These are phyloP conservation scores for Melinaea marsaeus DNA, from an alignment of 2,888 invertebrate species.

Conservation along the genomic window DNA sequence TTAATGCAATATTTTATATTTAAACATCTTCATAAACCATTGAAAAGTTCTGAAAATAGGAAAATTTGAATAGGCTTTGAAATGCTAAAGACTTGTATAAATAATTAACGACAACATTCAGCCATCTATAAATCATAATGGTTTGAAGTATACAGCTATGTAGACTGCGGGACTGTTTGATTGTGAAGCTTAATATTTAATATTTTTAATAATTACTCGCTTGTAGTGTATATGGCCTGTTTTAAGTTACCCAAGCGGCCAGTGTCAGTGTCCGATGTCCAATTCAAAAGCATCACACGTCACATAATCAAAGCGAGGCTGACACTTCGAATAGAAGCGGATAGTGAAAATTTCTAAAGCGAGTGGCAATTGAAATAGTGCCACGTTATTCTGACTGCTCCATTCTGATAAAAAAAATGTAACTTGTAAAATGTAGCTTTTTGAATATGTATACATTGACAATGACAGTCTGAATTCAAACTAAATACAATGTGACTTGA, in stretches of 20 bases:
- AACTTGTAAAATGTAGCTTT: constrained; percentile 3
- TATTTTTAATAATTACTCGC: constrained; percentile 6
- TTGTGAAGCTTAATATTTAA: constrained; percentile 18
- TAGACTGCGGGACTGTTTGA: constrained; percentile 17
- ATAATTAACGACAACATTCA: constrained; percentile 23
- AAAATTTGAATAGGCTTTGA: constrained; percentile 16
- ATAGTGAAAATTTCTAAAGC: constrained; percentile 27
- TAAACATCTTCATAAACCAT: not conserved
- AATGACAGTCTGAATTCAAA: no score
- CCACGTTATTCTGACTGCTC: constrained; percentile 21
- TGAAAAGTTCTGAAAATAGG: constrained; percentile 1
- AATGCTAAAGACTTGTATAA: constrained; percentile 23
- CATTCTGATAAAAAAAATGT: constrained; percentile 20
- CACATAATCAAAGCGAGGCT: constrained; percentile 30
- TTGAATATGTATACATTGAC: not conserved
- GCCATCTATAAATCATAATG: no score
- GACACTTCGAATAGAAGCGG: constrained; percentile 29
- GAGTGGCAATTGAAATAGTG: constrained; percentile 29
- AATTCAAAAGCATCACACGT: constrained; percentile 28
- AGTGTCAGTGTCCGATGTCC: constrained; percentile 17
- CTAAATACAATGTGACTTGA: no score
- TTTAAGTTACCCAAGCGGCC: constrained; percentile 8
- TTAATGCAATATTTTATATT: not conserved
- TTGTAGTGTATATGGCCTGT: constrained; percentile 6
- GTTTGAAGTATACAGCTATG: no score